phyloP scores from a whole-genome alignment of 35 echinoderm and acorn worm genomes.

The Anneissia japonica region DNA sequence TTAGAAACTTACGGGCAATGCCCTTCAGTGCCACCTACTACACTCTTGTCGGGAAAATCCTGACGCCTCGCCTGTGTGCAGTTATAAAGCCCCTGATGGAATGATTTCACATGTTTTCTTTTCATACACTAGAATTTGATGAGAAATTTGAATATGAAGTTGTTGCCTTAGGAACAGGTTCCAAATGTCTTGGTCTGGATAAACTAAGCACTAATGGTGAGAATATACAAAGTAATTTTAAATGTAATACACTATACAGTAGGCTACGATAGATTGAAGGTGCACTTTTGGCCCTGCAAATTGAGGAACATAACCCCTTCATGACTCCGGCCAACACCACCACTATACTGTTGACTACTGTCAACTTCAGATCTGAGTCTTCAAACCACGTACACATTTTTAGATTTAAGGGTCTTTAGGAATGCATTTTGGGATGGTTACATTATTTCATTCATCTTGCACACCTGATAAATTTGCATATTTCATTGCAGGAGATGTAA shows the following conservation, averaged over 20 bases:
- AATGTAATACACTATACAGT: not conserved
- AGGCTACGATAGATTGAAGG: not conserved
- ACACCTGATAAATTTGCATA: not conserved
- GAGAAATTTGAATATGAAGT: constrained; percentile 6
- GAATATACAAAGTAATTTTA: not conserved
- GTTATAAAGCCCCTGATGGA: too few species aligned
- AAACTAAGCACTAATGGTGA: constrained; percentile 78
- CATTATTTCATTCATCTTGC: not conserved
- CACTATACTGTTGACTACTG: not conserved
- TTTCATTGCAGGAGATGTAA: constrained; percentile 48
- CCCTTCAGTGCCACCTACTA: too few species aligned
- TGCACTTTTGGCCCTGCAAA: not conserved
- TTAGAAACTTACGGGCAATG: too few species aligned
- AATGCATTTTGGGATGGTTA: too few species aligned
- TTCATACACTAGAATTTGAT: not conserved
- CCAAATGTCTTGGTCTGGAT: constrained; percentile 74
- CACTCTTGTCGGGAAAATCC: too few species aligned
- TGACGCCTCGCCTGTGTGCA: too few species aligned
- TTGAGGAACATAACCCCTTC: not conserved
- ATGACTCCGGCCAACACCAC: not conserved
- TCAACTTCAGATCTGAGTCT: not conserved
- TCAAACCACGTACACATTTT: not conserved
- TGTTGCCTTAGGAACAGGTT: constrained; percentile 83
- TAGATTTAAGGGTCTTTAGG: too few species aligned
- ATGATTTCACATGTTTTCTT: too few species aligned